These are phyloP conservation scores for Ciconia boyciana DNA, from an alignment of 2,113 vertebrate genomes.

Conservation along the genomic window DNA sequence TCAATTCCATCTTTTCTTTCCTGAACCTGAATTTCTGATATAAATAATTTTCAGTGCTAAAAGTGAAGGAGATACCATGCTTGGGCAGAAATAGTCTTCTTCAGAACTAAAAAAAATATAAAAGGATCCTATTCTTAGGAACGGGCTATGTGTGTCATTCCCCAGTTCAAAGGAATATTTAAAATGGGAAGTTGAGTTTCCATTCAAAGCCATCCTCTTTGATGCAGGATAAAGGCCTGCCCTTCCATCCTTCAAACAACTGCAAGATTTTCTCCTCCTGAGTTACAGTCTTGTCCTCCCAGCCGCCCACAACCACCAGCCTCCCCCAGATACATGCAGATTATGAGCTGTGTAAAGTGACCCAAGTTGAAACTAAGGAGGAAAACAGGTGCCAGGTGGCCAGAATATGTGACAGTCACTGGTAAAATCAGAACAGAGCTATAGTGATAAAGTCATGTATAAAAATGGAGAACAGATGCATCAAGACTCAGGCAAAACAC, in stretches of 20 bases:
- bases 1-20: not conserved
- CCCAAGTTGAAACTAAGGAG: slow-evolving; percentile 10
- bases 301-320: slow-evolving; percentile 2
- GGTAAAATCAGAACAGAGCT: not conserved
- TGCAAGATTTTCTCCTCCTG: slow-evolving; percentile 42
- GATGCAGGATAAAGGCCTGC: slow-evolving; percentile 39
- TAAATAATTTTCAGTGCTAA: not conserved
- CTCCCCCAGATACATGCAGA: slow-evolving; percentile 5
- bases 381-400: slow-evolving; percentile 48
- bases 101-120: not conserved
- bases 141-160: not conserved
- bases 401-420: not conserved
- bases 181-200: slow-evolving; percentile 39
- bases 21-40: not conserved
- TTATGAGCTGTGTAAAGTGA: slow-evolving; percentile 43
- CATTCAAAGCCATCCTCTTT: slow-evolving; percentile 58
- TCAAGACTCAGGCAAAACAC: not conserved
- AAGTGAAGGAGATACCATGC: not conserved
- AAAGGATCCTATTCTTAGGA: slow-evolving; percentile 38
- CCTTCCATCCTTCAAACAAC: slow-evolving; percentile 45
- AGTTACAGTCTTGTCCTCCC: slow-evolving; percentile 19
- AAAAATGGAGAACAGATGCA: not conserved
- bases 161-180: slow-evolving; percentile 50
- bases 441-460: not conserved
- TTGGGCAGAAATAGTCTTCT: slow-evolving; percentile 2